Evolutionary conservation across 2,888 invertebrate species (phyloP).

Genomic region (Caenorhabditis sinica): DNA sequence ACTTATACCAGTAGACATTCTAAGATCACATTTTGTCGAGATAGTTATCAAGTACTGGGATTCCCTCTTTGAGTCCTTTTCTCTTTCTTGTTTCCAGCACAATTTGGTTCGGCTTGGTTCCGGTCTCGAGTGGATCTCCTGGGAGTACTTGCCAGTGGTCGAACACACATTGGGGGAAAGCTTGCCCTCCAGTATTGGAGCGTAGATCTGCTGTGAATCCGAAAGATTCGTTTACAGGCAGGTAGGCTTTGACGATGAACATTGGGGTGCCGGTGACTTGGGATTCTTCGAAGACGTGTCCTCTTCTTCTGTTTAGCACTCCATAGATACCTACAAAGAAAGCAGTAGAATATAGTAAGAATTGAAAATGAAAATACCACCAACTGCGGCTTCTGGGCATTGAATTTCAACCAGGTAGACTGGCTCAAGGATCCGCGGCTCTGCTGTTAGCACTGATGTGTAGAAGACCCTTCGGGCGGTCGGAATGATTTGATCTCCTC

Average conservation of each 20-base stretch:
- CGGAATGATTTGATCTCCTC: constrained; percentile 85
- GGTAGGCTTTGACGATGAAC: constrained; percentile 98
- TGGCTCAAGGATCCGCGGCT: constrained; percentile 97
- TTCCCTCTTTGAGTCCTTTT: constrained; percentile 98
- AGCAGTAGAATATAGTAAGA: neutral
- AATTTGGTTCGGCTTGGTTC: constrained; percentile 84
- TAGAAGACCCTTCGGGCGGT: constrained; percentile 95
- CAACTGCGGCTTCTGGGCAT: constrained; percentile 84
- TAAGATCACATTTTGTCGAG: constrained; percentile 97
- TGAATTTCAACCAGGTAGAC: constrained; percentile 99
- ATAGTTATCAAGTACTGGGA: constrained; percentile 95
- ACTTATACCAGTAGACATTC: neutral
- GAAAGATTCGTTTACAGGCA: constrained; percentile 99
- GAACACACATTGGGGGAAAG: constrained; percentile 99
- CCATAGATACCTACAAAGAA: constrained; percentile 94
- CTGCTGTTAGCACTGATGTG: constrained; percentile 94
- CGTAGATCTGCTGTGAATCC: constrained; percentile 98
- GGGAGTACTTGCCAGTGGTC: constrained; percentile 99
- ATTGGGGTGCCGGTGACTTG: constrained; percentile 92
- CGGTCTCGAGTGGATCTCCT: constrained; percentile 92
- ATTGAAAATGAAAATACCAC: constrained; percentile 64
- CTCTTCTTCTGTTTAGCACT: constrained; percentile 89
- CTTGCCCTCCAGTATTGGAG: constrained; percentile 97
- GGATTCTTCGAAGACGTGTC: constrained; percentile 96
- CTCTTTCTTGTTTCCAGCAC: constrained; percentile 95